A percentile compares a stretch with the other conserved stretches of the same genome.
These are phyloP conservation scores for Tachystola acroxantha DNA, from an alignment of 2,888 invertebrate genomes.

Conservation along the genomic window DNA sequence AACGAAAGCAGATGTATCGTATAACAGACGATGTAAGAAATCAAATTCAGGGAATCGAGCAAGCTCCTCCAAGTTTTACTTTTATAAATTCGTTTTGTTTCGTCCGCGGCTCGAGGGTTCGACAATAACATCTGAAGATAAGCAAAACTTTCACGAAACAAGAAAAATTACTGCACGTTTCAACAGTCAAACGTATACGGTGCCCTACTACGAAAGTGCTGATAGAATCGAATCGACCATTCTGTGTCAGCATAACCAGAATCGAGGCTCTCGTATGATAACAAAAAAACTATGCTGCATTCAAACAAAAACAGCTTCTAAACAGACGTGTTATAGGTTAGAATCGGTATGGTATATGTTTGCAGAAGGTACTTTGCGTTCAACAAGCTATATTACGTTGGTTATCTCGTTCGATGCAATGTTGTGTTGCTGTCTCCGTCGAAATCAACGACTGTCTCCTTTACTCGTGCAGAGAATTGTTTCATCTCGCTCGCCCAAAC, in stretches of 20 bases:
- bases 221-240: conserved; percentile 46
- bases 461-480: conserved; percentile 28
- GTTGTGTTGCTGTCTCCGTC: conserved; percentile 32
- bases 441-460: conserved; percentile 29
- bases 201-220: conserved; percentile 32
- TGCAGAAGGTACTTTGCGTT: conserved; percentile 15
- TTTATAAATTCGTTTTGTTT: conserved; percentile 1
- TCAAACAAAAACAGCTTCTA: neutral
- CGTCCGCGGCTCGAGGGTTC: conserved; percentile 1
- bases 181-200: conserved; percentile 18
- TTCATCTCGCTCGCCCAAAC: conserved; percentile 30
- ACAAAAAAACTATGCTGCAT: neutral
- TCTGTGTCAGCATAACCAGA: neutral
- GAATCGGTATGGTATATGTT: conserved; percentile 23
- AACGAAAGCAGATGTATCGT: no score
- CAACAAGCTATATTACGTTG: conserved; percentile 18
- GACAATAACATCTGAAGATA: conserved; percentile 15
- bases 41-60: no score
- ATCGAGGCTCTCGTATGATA: neutral
- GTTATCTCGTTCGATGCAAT: conserved; percentile 5
- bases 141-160: conserved; percentile 13
- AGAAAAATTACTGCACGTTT: conserved; percentile 21
- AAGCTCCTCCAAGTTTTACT: neutral
- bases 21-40: no score
- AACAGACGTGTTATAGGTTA: neutral